Conservation (phyloP, 1,140 invertebrate species). For the Leptinotarsa undecemlineata region DNA sequence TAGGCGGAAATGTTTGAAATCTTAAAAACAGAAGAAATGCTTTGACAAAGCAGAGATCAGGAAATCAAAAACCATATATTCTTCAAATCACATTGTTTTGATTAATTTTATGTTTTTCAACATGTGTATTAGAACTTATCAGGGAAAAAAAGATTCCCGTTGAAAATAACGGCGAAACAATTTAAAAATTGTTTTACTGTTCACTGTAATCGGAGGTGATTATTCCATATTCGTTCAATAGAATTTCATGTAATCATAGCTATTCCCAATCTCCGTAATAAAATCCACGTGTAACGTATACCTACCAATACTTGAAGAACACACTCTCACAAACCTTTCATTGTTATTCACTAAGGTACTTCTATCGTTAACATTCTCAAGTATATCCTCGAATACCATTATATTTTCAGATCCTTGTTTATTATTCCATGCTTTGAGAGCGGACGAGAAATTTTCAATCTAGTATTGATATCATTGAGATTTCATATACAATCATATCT, state of each 20-base stretch:
- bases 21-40: no score
- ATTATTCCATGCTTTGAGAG: neutral
- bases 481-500: slow-evolving; percentile 9
- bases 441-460: slow-evolving; percentile 1
- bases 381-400: neutral
- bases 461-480: slow-evolving; percentile 7
- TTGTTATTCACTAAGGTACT: neutral
- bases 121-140: no score
- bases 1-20: no score
- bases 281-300: neutral
- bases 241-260: neutral
- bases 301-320: neutral
- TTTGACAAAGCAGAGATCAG: no score
- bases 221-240: no score
- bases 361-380: neutral
- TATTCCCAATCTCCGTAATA: neutral
- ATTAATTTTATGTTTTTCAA: no score
- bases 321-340: neutral
- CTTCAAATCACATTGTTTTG: no score
- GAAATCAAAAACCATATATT: no score
- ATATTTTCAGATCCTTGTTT: neutral
- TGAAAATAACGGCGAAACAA: no score
- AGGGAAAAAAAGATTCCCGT: no score
- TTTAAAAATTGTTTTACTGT: no score
- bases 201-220: no score